These are phyloP conservation scores for Oxygymnocypris stewartii DNA, from an alignment of 2,113 vertebrate genomes.

Conservation along the genomic window DNA sequence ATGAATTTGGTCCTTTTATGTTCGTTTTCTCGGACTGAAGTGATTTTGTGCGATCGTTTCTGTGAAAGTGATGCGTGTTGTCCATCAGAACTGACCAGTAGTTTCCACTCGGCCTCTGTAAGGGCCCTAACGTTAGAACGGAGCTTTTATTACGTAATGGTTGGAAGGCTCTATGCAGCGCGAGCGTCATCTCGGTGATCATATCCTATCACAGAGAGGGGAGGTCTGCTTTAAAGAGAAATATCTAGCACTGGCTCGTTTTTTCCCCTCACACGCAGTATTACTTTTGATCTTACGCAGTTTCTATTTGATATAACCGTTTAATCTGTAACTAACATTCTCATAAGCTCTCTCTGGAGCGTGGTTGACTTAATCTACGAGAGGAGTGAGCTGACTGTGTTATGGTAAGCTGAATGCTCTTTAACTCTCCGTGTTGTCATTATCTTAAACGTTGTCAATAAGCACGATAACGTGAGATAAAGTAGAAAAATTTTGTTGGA, in stretches of 20 bases:
- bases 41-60: neutral
- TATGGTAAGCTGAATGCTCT: conserved; percentile 40
- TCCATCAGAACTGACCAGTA: conserved; percentile 13
- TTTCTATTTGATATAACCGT: neutral
- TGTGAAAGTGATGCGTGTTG: neutral
- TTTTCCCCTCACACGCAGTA: conserved; percentile 7
- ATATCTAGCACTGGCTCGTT: neutral
- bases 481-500: neutral
- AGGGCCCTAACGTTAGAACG: neutral
- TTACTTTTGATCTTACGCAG: conserved; percentile 12
- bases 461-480: neutral
- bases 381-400: conserved; percentile 5
- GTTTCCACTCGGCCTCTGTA: conserved; percentile 27
- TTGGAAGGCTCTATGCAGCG: conserved; percentile 11
- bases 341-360: neutral
- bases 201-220: conserved; percentile 36
- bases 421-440: conserved; percentile 23
- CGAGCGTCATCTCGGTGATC: neutral
- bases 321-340: neutral
- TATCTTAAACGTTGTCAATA: conserved; percentile 33
- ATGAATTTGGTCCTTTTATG: neutral
- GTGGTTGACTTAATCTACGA: neutral
- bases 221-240: conserved; percentile 33
- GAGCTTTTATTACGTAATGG: conserved; percentile 56
- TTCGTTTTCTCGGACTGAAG: neutral